Evolutionary conservation across 2,113 vertebrate species (phyloP), one percentile per base, ranked within the genome.

Genomic region (Hippocampus zosterae): DNA sequence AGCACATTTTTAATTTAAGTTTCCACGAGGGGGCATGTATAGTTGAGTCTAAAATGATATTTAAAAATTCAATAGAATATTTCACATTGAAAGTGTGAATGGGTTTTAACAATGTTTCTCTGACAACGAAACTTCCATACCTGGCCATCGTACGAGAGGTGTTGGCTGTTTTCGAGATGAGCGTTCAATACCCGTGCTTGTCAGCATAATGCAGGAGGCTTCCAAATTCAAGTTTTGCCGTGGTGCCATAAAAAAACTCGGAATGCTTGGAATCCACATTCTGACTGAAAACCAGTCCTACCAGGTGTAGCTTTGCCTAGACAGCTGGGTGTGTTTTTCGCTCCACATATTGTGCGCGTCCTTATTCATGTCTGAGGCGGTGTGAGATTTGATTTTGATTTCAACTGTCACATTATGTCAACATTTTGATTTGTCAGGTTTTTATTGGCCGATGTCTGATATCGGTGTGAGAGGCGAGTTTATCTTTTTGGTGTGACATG

Each of bases 231-330:
- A 25, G 55, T 23, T 3, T 46, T 5, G 63, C 3, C 7, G 15
- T 18, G 6, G 13, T 27, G 23, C 23, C 23, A 9, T 40, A 64
- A 74, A 76, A 60, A 75, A 79, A 81, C 75, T 69, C 65, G 70
- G 81, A 41, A 84, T 67, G 33, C 59, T 1, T 68, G 81, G 84
- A 84, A 84, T 89, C 65, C 53, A 5, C 71, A 41, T 75, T 66
- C 3, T 53, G 69, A 27, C 16, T 41, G 52, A 75, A 70, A 87
- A 88, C 82, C 72, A 74, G 85, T 83, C 23, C 16, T 59, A 83
- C 88, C 79, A 74, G 81, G 72, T 46, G 48, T 72, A 59, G 53
- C 65, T 74, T 61, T 62, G 64, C 63, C 63, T 42, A 46, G 74
- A 73, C 65, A 13, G 55, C 23, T 23, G 33, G 53, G 59, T 61